Percentiles rank a stretch among this genome's conserved stretches.
Conservation (phyloP, 2,888 invertebrate genomes). For the Geophilus truncorum region DNA sequence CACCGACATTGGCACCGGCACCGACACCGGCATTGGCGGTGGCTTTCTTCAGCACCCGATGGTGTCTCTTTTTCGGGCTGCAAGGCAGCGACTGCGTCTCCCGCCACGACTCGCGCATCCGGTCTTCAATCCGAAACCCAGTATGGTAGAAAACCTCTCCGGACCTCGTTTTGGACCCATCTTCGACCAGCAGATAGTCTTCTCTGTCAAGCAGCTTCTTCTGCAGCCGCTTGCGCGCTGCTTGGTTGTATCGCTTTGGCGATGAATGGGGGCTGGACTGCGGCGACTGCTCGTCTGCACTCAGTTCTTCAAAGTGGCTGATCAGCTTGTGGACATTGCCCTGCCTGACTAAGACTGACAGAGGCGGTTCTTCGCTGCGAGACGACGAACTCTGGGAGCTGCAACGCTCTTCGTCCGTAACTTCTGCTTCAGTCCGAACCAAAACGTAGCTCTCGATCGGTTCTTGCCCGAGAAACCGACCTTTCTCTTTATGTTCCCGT, state of each 20-base stretch:
- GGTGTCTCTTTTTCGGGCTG: constrained; percentile 31
- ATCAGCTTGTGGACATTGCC: constrained; percentile 31
- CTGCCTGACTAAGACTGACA: constrained; percentile 14
- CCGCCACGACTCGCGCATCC: constrained; percentile 14
- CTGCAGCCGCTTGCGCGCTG: background rate
- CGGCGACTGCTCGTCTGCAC: constrained; percentile 34
- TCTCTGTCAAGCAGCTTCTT: constrained; percentile 19
- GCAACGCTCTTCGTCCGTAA: constrained; percentile 12
- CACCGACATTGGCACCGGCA: background rate
- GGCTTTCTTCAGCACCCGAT: background rate
- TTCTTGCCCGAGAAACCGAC: background rate
- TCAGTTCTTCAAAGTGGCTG: constrained; percentile 32
- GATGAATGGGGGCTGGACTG: constrained; percentile 1
- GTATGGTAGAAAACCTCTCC: background rate
- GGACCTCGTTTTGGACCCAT: background rate
- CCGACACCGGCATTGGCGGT: background rate
- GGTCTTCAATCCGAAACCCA: background rate
- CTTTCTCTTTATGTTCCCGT: background rate
- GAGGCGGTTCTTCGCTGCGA: background rate
- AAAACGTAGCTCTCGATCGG: constrained; percentile 20
- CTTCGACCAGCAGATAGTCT: background rate
- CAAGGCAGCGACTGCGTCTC: constrained; percentile 25
- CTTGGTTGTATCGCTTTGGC: background rate
- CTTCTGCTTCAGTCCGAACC: background rate
- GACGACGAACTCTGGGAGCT: constrained; percentile 17